Conservation (phyloP, 2,797 vertebrate species). For the Percopsis omiscomaycus region DNA sequence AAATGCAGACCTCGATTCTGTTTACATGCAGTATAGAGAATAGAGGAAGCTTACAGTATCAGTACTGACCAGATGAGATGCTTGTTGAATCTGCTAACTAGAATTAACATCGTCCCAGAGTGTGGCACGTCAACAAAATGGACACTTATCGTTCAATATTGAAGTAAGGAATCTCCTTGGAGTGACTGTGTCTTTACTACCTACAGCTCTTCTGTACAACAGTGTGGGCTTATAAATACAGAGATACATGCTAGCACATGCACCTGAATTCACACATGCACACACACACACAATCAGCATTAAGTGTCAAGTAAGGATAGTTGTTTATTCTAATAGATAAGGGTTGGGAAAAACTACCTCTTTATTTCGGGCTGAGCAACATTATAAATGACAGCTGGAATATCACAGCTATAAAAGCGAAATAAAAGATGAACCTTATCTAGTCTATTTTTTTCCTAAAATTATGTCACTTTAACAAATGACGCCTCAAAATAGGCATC, state of each 20-base stretch:
- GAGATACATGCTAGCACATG: neutral
- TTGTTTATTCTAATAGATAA: neutral
- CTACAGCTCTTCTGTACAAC: neutral
- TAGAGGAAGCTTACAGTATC: neutral
- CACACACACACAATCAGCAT: neutral
- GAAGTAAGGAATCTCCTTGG: slow-evolving; percentile 19
- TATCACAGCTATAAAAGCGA: no score
- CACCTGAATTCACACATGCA: neutral
- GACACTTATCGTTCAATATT: slow-evolving; percentile 20
- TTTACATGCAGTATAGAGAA: neutral
- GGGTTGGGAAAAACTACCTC: neutral
- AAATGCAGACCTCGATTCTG: no score
- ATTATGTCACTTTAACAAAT: neutral
- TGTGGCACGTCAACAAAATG: slow-evolving; percentile 37
- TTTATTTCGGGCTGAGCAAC: no score
- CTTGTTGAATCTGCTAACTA: slow-evolving; percentile 9
- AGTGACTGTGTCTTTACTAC: neutral
- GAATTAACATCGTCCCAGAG: slow-evolving; percentile 13
- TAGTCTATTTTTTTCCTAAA: neutral
- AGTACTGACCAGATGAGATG: slow-evolving; percentile 4
- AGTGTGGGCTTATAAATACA: neutral
- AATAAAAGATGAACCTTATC: neutral
- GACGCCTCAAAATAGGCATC: no score
- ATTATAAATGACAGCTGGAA: neutral
- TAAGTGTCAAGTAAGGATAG: no score